A percentile compares a stretch with the other conserved stretches of the same genome.
These are phyloP conservation scores for Spisula subtruncata DNA, from an alignment of 2,888 invertebrate genomes.

Conservation along the genomic window DNA sequence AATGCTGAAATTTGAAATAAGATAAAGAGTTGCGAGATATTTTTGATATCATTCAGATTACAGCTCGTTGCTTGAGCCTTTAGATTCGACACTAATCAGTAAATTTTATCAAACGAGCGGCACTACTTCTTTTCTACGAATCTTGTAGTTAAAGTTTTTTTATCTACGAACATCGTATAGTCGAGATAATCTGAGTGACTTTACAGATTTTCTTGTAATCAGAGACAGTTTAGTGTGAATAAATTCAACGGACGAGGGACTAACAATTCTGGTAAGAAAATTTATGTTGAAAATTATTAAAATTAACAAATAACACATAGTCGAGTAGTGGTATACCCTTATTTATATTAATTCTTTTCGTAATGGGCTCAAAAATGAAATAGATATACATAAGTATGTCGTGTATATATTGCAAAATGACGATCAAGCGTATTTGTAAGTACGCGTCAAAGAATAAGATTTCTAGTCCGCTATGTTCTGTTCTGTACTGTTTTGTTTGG, in stretches of 20 bases:
- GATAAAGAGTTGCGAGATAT: slow-evolving; percentile 48
- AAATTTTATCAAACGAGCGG: slow-evolving; percentile 53
- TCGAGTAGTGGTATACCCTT: background rate
- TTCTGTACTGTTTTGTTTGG: too few relatives aligned
- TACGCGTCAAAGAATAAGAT: too few relatives aligned
- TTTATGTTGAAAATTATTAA: background rate
- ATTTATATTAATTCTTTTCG: background rate
- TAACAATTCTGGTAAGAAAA: slow-evolving; percentile 22
- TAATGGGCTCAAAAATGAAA: background rate
- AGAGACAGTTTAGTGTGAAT: slow-evolving; percentile 41
- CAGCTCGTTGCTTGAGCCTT: slow-evolving; percentile 26
- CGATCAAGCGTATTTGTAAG: too few relatives aligned
- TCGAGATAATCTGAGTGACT: slow-evolving; percentile 40
- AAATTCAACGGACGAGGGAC: slow-evolving; percentile 10
- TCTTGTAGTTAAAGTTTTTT: slow-evolving; percentile 46
- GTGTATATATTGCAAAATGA: too few relatives aligned
- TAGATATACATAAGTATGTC: too few relatives aligned
- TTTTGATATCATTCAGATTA: slow-evolving; percentile 60
- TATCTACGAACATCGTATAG: slow-evolving; percentile 58
- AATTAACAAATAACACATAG: background rate
- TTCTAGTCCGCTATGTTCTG: too few relatives aligned
- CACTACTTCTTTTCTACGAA: slow-evolving; percentile 34
- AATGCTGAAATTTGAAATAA: slow-evolving; percentile 31
- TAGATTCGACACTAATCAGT: slow-evolving; percentile 43
- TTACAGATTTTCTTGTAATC: slow-evolving; percentile 50